Conservation (phyloP, 2,888 invertebrate genomes). For the Crepidodera aurea region DNA sequence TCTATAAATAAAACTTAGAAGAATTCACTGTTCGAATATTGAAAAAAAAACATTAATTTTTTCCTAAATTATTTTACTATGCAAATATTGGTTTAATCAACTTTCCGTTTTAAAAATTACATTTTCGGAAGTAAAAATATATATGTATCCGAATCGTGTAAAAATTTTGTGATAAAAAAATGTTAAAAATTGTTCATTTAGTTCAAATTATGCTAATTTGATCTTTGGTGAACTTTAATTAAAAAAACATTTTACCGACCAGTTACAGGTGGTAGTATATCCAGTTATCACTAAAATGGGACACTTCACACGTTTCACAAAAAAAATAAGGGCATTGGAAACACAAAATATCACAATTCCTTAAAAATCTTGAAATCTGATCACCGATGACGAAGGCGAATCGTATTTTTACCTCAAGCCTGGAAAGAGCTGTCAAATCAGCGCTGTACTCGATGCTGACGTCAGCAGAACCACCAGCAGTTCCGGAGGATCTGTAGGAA, state of each 20-base stretch:
- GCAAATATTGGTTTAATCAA: no score
- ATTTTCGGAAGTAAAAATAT: no score
- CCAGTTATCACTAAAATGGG: conserved; percentile 20
- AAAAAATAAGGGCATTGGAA: conserved; percentile 14
- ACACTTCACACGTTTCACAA: conserved; percentile 40
- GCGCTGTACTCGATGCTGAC: conserved; percentile 95
- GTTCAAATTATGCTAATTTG: no score
- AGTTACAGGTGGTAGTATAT: conserved; percentile 17
- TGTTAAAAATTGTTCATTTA: neutral
- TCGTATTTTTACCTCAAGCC: conserved; percentile 84
- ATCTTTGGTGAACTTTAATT: neutral
- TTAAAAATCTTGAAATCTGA: conserved; percentile 30
- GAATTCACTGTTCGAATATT: no score
- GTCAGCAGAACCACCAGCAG: conserved; percentile 78
- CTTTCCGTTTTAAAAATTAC: no score
- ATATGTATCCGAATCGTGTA: neutral
- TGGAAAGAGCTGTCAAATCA: conserved; percentile 92
- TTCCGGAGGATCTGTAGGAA: conserved; percentile 88
- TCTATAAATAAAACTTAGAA: no score
- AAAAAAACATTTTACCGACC: conserved; percentile 17
- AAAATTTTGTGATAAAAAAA: neutral
- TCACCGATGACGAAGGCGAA: conserved; percentile 25
- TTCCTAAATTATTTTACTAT: no score
- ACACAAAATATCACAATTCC: conserved; percentile 34
- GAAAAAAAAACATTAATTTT: no score